Evolutionary conservation across 2,797 vertebrate genomes (phyloP), one percentile per base, ranked within the genome.

Genomic region (Trachurus trachurus): DNA sequence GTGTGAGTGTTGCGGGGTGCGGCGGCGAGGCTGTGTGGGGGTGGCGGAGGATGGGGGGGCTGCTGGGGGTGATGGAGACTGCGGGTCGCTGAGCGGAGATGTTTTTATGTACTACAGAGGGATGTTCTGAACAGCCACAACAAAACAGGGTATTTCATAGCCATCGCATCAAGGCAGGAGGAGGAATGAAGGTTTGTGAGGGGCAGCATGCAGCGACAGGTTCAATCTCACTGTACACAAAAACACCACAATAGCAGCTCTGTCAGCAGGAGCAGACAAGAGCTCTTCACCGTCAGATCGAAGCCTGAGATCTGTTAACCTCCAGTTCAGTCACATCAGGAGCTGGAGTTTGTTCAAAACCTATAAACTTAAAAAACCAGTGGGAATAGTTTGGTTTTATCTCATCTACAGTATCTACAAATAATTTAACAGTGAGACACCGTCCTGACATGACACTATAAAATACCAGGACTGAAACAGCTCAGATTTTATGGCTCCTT

Each of bases 31-130:
- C 69, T 75, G 82, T 49, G 62, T 80, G 86, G 78, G 76, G 42
- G 56, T 61, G 79, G 65, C 85, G 84, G 88, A 86, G 81, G 86
- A 26, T 26, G 26, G 26, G 26, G 26, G 78, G 76, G 70, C 60
- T 22, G 42, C 58, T 61, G 79, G 65, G 86, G 85, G 88, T 87
- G 88, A 84, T 73, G 71, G 68, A 75, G 83, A 68, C 86, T 16
- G n/a, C 75, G 64, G 87, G 83, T 74, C 49, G 80, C 80, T 82
- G 71, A 82, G 66, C 74, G 73, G 74, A 88, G 89, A 90, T 85
- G 87, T 88, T 92, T 94, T 90, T 26, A 94, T 91, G 90, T 91
- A 94, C 92, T 94, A 85, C 83, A 77, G 82, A 84, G 71, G 76
- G 89, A 85, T 88, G 81, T 87, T 91, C 83, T 91, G 87, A 91